Base-by-base conservation (phyloP, 2,113 vertebrate genomes). In the Machaerirhynchus nigripectus region DNA sequence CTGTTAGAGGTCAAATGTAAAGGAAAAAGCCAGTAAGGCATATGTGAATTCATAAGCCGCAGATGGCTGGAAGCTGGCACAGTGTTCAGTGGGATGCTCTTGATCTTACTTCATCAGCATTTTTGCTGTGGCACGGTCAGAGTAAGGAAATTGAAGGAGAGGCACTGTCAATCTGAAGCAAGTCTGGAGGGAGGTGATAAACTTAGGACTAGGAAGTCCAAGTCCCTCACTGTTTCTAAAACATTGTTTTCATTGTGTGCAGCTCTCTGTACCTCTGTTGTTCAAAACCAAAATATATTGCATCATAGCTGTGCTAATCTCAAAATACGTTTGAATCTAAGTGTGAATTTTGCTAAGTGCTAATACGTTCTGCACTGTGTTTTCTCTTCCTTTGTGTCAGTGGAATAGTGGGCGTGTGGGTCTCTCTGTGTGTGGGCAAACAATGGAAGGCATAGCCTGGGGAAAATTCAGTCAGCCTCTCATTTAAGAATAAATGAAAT, bases 401-500 rank as follows among this genome's bases (percentile, higher is more conserved):
- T 49, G 40, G 26, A 78, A 59, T n/a, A 57, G 69, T 15, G 16
- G 13, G n/a, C 0, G 2, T 37, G 37, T 71, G 57, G 37, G 37
- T 93, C 55, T 73, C 37, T 46, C 23, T 74, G 20, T 78, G 53
- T 93, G 31, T 64, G 77, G 74, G 46, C 76, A 91, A 95, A 92
- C 69, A 94, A 84, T 89, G 31, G 49, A 84, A 93, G 46, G 31
- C 57, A 75, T 31, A 87, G 73, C 83, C 65, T 84, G 13, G 39
- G 49, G 50, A 15, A 89, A 94, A 92, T 71, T 68, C 69, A 92
- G 74, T 53, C 88, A 94, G 65, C 49, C 37, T 88, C 76, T 95
- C 65, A 92, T 89, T 95, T 96, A 89, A 95, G 94, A 96, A 81
- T 84, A 94, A 96, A 92, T 96, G 46, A 95, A 97, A 96, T 91